Evolutionary conservation across 2,888 invertebrate genomes (phyloP).

Genomic region (Mythimna albipuncta): DNA sequence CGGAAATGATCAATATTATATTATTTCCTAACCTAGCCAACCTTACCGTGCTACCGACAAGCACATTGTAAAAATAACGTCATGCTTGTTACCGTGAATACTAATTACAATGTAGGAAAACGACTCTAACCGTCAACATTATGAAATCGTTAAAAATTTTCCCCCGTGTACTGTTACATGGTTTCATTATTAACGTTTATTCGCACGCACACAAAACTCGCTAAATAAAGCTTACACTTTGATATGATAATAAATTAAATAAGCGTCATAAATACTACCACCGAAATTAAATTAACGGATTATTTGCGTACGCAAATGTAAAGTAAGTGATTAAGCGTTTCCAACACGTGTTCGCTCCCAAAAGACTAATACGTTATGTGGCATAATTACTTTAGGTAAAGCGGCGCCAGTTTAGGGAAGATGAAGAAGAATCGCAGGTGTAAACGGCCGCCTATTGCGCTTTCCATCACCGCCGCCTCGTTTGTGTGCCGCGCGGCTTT

Average conservation of each 20-base stretch:
- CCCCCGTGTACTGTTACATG: constrained; percentile 82
- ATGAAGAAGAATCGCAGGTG: constrained; percentile 90
- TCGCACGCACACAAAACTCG: constrained; percentile 83
- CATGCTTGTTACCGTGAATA: constrained; percentile 66
- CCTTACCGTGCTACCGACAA: constrained; percentile 14
- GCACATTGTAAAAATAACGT: constrained; percentile 56
- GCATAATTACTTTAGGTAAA: constrained; percentile 89
- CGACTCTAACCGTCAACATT: constrained; percentile 77
- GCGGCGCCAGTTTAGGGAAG: constrained; percentile 87
- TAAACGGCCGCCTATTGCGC: constrained; percentile 87
- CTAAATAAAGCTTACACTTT: constrained; percentile 86
- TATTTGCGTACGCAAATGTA: constrained; percentile 89
- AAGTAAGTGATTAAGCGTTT: constrained; percentile 89
- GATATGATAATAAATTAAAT: constrained; percentile 89
- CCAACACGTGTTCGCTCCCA: constrained; percentile 88
- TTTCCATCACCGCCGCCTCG: constrained; percentile 82
- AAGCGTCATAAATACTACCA: constrained; percentile 87
- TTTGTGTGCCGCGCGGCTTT: constrained; percentile 51
- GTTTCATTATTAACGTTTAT: constrained; percentile 86
- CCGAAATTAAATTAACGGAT: constrained; percentile 88
- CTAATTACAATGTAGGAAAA: constrained; percentile 75
- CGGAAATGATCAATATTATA: constrained; percentile 80
- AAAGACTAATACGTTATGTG: constrained; percentile 89
- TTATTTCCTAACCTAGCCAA: constrained; percentile 61
- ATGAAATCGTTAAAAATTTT: constrained; percentile 81